phyloP scores from a whole-genome alignment of 2,888 invertebrate genomes.

The Bimastos eiseni region DNA sequence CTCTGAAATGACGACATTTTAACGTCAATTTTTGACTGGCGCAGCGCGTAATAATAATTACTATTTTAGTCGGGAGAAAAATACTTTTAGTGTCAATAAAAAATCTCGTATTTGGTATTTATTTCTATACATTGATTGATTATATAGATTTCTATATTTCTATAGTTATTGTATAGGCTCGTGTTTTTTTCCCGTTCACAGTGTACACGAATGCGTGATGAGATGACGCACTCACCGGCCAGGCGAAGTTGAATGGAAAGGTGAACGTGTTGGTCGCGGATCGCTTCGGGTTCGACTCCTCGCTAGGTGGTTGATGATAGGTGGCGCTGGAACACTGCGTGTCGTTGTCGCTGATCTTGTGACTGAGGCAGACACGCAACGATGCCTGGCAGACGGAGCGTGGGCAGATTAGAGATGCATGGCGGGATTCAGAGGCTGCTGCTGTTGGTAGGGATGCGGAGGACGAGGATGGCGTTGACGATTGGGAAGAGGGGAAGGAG shows the following conservation, averaged over 20 bases:
- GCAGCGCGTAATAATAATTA: too few species aligned
- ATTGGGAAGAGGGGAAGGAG: neutral
- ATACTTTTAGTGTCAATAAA: too few species aligned
- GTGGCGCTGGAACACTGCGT: neutral
- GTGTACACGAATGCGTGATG: neutral
- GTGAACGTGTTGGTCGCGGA: neutral
- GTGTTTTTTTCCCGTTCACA: too few species aligned
- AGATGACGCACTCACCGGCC: neutral
- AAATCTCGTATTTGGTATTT: too few species aligned
- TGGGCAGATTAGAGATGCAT: neutral
- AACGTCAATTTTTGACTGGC: too few species aligned
- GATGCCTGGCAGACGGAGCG: neutral
- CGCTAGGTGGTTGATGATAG: neutral
- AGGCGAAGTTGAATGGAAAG: constrained; percentile 20
- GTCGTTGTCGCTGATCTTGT: neutral
- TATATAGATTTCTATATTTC: too few species aligned
- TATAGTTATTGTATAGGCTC: too few species aligned
- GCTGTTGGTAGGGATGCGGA: neutral
- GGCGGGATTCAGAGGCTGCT: neutral
- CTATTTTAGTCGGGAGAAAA: too few species aligned
- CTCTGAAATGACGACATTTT: too few species aligned
- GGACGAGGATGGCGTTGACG: neutral
- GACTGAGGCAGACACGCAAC: constrained; percentile 14
- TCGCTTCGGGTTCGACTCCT: neutral
- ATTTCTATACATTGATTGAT: too few species aligned